A percentile compares a stretch with the other conserved stretches of the same genome.
phyloP scores from a whole-genome alignment of 2,888 invertebrate genomes.

The Lochmaea capreae region DNA sequence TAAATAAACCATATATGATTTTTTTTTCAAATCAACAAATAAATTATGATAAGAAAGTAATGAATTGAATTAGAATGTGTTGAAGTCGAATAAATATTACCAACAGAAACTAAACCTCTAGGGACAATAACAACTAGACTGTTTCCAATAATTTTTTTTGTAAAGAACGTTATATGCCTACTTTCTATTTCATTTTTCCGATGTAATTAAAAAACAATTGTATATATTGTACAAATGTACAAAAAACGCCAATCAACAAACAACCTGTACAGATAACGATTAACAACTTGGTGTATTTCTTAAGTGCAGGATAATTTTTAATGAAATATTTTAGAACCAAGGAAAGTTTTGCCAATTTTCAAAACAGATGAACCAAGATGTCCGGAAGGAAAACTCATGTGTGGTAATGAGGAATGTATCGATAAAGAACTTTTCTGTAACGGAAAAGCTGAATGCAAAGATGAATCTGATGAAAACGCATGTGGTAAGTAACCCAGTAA shows the following conservation, averaged over 20 bases:
- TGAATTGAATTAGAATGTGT: not conserved
- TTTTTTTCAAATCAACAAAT: not conserved
- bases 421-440: constrained; percentile 94
- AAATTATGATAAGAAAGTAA: too few species aligned
- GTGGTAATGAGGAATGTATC: constrained; percentile 92
- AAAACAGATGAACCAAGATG: constrained; percentile 95
- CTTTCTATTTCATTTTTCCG: constrained; percentile 46
- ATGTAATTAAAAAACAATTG: constrained; percentile 45
- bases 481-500: constrained; percentile 79
- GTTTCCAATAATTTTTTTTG: constrained; percentile 21
- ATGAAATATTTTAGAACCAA: constrained; percentile 77
- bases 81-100: not conserved
- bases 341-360: constrained; percentile 87
- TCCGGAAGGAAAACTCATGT: constrained; percentile 89
- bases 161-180: constrained; percentile 42
- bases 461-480: constrained; percentile 95
- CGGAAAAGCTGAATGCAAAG: constrained; percentile 91
- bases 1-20: too few species aligned
- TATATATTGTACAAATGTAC: constrained; percentile 44
- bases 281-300: constrained; percentile 2
- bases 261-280: constrained; percentile 50
- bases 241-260: constrained; percentile 54
- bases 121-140: constrained; percentile 6
- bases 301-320: constrained; percentile 17
- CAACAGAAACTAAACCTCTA: not conserved